phyloP scores from a whole-genome alignment of 2,797 vertebrate species.

The Lindbergichthys nudifrons region DNA sequence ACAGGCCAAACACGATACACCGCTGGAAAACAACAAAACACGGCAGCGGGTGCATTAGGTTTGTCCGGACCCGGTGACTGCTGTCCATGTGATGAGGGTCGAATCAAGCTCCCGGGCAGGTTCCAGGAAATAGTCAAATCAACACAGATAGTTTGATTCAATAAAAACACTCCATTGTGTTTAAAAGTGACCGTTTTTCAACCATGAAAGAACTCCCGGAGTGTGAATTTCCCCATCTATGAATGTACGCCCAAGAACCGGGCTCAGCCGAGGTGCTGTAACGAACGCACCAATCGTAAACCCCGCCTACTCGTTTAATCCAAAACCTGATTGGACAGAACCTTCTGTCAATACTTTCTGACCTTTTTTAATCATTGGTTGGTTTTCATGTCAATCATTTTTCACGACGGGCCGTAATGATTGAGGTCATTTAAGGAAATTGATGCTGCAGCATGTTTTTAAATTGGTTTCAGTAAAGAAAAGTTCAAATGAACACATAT shows the following conservation, averaged over 20 bases:
- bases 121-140: no score
- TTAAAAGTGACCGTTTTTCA: rapidly evolving
- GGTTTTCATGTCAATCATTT: rapidly evolving
- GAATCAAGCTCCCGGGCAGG: not conserved
- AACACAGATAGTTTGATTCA: rapidly evolving
- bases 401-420: no score
- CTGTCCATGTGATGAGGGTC: not conserved
- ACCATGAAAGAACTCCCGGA: rapidly evolving
- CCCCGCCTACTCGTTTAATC: not conserved
- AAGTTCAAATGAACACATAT: not conserved
- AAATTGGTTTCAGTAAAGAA: not conserved
- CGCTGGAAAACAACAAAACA: conserved; percentile 80
- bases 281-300: not conserved
- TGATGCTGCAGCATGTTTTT: not conserved
- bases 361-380: conserved; percentile 27
- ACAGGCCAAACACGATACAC: conserved; percentile 67
- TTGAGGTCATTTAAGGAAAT: conserved; percentile 1
- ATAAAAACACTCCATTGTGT: rapidly evolving
- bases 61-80: rapidly evolving
- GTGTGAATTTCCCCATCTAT: rapidly evolving
- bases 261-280: rapidly evolving
- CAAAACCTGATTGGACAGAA: not conserved
- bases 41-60: conserved; percentile 31
- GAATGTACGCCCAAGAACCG: rapidly evolving
- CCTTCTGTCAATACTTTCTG: not conserved